Evolutionary conservation across 2,113 vertebrate genomes (phyloP).

Genomic region (Drymodes brunneopygia): DNA sequence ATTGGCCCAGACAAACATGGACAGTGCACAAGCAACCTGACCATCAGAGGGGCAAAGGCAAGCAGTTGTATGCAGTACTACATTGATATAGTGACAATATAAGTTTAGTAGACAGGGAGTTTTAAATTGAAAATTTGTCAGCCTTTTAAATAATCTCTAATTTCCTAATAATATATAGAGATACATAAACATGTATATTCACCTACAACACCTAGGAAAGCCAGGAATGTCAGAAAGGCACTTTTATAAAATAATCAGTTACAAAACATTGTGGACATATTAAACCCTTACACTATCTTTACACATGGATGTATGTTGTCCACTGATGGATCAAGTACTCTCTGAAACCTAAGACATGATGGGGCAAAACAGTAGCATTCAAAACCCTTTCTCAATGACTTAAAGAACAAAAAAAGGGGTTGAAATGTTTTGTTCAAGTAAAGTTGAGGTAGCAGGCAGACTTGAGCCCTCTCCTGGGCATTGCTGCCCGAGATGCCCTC

Average conservation of each 20-base stretch:
- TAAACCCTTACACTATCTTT: neutral
- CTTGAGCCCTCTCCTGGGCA: neutral
- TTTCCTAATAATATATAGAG: neutral
- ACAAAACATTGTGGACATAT: neutral
- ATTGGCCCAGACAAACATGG: neutral
- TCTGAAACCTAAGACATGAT: neutral
- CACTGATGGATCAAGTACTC: neutral
- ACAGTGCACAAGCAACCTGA: accelerated
- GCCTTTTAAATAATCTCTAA: neutral
- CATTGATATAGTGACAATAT: neutral
- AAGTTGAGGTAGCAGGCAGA: neutral
- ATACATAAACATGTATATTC: neutral
- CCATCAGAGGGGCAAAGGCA: neutral
- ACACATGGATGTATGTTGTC: neutral
- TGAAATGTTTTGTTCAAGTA: no score
- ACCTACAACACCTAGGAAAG: neutral
- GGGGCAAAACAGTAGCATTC: neutral
- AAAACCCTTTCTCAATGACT: neutral
- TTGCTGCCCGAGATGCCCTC: accelerated
- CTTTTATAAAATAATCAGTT: neutral
- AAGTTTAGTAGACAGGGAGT: neutral
- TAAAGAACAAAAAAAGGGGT: neutral
- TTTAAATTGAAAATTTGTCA: neutral
- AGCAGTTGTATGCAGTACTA: neutral
- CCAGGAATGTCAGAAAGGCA: neutral